Conservation (phyloP, 2,888 invertebrate species). For the Alviniconcha strummeri region DNA sequence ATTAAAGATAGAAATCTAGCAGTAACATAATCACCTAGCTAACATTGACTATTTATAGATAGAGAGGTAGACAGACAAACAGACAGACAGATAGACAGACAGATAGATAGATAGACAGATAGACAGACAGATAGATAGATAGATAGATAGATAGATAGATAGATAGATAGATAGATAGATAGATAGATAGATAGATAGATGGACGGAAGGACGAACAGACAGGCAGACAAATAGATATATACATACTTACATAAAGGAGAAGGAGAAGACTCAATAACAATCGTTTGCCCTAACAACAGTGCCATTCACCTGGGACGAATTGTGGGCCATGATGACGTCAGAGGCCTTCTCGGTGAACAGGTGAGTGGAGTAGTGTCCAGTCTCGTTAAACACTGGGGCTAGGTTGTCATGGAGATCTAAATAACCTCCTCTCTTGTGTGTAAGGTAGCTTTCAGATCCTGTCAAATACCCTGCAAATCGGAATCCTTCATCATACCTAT, state of each 20-base stretch:
- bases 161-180: constrained; percentile 18
- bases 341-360: constrained; percentile 56
- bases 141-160: not conserved
- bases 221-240: too few species aligned
- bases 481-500: not conserved
- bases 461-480: constrained; percentile 68
- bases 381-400: constrained; percentile 46
- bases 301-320: not conserved
- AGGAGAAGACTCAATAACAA: not conserved
- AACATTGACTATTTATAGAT: too few species aligned
- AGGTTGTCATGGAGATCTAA: constrained; percentile 55
- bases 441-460: constrained; percentile 68
- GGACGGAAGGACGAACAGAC: not conserved
- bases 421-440: constrained; percentile 43
- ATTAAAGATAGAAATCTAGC: too few species aligned
- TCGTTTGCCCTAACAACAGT: too few species aligned
- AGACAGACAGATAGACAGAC: too few species aligned
- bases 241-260: too few species aligned
- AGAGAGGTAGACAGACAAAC: too few species aligned
- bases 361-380: constrained; percentile 55
- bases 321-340: constrained; percentile 51
- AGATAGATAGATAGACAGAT: too few species aligned
- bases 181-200: too few species aligned
- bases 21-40: too few species aligned
- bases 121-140: too few species aligned